Evolutionary conservation across 2,113 vertebrate species (phyloP), one percentile per base, ranked within the genome.

Genomic region (Grus americana): DNA sequence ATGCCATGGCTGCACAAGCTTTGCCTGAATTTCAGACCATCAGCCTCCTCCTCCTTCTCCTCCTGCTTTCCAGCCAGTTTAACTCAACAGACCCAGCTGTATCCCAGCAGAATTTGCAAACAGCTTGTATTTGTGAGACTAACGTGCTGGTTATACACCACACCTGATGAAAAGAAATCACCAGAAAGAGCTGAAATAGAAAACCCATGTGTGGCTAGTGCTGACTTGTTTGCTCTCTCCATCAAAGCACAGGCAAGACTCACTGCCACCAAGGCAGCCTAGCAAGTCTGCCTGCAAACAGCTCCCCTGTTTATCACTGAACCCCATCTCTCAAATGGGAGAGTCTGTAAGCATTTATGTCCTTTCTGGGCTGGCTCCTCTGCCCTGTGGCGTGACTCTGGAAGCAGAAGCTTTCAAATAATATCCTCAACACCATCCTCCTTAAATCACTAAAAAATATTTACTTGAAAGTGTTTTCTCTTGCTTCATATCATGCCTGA

Each of bases 231-330:
- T 66, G 2, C 6, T 17, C 3, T n/a, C n/a, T 42, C 49, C 15
- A 11, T 6, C 26, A 46, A 70, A 58, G 50, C 47, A 15, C 29
- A 68, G 49, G 15, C 16, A 58, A 49, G 26, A 16, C 38, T 49
- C 12, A 5, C 6, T 59, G 66, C 71, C 49, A 32, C 23, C 0
- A 1, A 30, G 61, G 47, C 70, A 84, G 40, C 54, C 1, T 0
- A 19, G 46, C 62, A 61, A 26, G 14, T 71, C 70, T 79, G 61
- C 47, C 27, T 46, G 16, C 54, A 73, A 23, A 26, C 46, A 36
- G 10, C 46, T 58, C 10, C 63, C 1, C 0, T 23, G n/a, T 18
- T 32, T 38, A 12, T 11, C 67, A 34, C 26, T 2, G 1, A 86
- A 70, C 26, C 5, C 15, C 59, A 20, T 6, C 18, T 52, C 12